phyloP scores from a whole-genome alignment of 1,140 invertebrate genomes.

The Drosophila lowei region DNA sequence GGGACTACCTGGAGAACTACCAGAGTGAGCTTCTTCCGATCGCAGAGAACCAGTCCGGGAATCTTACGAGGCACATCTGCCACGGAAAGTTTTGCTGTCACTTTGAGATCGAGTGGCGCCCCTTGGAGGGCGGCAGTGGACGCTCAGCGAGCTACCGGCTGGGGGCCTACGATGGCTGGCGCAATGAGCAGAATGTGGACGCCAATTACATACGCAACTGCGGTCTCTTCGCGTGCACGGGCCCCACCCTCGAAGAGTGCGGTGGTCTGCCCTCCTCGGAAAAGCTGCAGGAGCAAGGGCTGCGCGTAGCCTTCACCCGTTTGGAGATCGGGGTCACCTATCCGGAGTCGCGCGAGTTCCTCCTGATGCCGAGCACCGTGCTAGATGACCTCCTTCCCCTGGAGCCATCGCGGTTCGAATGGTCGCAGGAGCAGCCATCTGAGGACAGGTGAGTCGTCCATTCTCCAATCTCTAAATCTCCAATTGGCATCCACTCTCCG shows the following conservation, averaged over 20 bases:
- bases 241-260: conserved; percentile 51
- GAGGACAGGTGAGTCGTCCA: conserved; percentile 26
- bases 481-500: too few species aligned
- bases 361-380: conserved; percentile 60
- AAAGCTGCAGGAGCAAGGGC: background rate
- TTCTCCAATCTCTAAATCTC: background rate
- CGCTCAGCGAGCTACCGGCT: conserved; percentile 47
- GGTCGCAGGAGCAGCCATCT: conserved; percentile 12
- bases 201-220: conserved; percentile 64
- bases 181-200: conserved; percentile 49
- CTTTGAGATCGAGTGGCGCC: conserved; percentile 53
- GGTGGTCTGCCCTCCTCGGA: conserved; percentile 34
- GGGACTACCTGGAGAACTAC: conserved; percentile 57
- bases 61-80: conserved; percentile 23
- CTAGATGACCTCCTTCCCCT: conserved; percentile 58
- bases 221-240: conserved; percentile 62
- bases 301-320: conserved; percentile 31
- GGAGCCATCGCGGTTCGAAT: conserved; percentile 55
- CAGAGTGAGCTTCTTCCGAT: conserved; percentile 29
- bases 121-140: background rate
- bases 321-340: conserved; percentile 48
- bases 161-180: conserved; percentile 63
- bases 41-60: background rate
- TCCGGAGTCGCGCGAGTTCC: conserved; percentile 34
- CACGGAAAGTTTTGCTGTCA: conserved; percentile 59